Evolutionary conservation across 2,113 vertebrate genomes (phyloP).

Genomic region (Chloropsis hardwickii): DNA sequence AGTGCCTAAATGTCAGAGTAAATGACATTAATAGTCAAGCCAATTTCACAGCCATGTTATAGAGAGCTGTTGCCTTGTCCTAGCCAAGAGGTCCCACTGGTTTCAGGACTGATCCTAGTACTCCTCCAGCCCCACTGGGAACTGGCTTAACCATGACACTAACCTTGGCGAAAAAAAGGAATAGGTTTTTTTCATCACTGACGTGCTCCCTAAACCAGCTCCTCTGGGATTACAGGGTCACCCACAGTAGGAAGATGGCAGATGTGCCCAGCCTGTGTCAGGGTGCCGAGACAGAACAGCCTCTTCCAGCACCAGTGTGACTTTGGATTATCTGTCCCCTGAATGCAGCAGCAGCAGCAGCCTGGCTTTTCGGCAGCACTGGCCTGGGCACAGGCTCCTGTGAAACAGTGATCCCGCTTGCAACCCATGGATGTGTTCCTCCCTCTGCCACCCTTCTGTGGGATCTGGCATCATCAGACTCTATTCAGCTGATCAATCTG

Average conservation of each 20-base stretch:
- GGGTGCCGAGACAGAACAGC: accelerated
- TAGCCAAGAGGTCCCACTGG: neutral
- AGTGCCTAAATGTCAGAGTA: neutral
- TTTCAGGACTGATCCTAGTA: neutral
- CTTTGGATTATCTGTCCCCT: neutral
- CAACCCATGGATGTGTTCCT: neutral
- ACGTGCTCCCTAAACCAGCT: neutral
- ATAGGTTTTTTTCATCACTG: neutral
- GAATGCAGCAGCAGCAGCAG: neutral
- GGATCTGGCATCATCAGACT: neutral
- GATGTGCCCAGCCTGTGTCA: neutral
- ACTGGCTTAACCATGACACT: neutral
- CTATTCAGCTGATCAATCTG: neutral
- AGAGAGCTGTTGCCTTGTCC: neutral
- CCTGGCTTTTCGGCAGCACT: neutral
- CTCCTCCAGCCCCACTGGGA: neutral
- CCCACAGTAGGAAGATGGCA: neutral
- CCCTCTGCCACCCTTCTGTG: accelerated
- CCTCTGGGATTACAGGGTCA: neutral
- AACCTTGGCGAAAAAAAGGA: neutral
- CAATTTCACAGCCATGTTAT: accelerated
- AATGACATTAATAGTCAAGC: neutral
- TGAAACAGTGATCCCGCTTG: neutral
- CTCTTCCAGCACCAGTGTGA: neutral
- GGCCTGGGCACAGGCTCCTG: neutral